Base-by-base conservation (phyloP, 2,888 invertebrate genomes). In the Neoitamus cyanurus region DNA sequence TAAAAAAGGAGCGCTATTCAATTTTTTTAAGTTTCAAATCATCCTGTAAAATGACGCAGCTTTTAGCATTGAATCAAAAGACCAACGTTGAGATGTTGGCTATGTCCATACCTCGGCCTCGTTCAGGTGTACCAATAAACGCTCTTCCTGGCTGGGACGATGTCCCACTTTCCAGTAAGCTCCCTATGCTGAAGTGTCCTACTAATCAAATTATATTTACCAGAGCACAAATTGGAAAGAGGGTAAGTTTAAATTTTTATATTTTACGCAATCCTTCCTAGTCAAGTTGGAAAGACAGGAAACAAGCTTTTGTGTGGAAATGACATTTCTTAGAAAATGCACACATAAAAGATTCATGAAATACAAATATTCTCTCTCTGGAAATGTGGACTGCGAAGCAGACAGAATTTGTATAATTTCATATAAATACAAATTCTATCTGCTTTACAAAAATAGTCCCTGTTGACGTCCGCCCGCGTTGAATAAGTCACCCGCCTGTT, bases 151-250 rank as follows among this genome's bases (percentile, higher is more conserved):
- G 91, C 2, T 91, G 91, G 91, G 89, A 90, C 69, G 86, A 88
- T 1, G 89, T 91, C 72, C 91, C 91, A 1, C 87, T 91, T 0
- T 88, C 89, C 86, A 88, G 88, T 37, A 91, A 91, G 85, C 87
- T 91, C 13, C 91, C 91, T 2, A 90, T 91, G 91, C 87, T 91
- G 0, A 90, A 91, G 85, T 90, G 90, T 87, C 91, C 91, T 0
- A 89, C 88, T 2, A 90, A 90, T 87, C 89, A 90, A 86, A 90
- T 91, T 9, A 89, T 90, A 85, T 91, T 91, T 87, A 88, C 91
- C 4, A 90, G 90, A 84, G 90, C 89, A 73, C 90, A 91, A 88
- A 89, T 91, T 68, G 91, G 91, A n/a, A 87, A 89, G 87, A 88
- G 88, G 86, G 90, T 91, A 87, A 86, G 87, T 80, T 73, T 25